These are phyloP conservation scores for Nomada flava DNA, from an alignment of 2,888 invertebrate genomes.

Conservation along the genomic window DNA sequence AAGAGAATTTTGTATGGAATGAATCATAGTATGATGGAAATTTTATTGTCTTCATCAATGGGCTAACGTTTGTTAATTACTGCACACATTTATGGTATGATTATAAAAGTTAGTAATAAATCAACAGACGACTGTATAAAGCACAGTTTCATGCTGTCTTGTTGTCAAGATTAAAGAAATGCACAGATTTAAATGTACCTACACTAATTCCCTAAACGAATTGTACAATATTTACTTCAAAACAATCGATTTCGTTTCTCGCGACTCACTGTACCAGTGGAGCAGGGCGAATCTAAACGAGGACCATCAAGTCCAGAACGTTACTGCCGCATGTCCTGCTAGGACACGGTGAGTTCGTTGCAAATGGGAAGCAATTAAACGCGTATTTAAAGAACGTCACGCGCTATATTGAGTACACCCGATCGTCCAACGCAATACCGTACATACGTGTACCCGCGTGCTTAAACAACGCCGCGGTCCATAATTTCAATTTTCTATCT, in stretches of 20 bases:
- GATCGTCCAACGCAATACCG: neutral
- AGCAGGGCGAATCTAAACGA: constrained; percentile 4
- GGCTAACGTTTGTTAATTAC: too few relatives aligned
- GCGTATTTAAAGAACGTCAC: constrained; percentile 31
- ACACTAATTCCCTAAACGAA: neutral
- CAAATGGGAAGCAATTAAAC: constrained; percentile 32
- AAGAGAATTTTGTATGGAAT: too few relatives aligned
- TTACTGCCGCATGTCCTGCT: neutral
- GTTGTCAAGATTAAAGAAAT: neutral
- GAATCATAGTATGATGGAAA: too few relatives aligned
- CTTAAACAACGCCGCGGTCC: constrained; percentile 9
- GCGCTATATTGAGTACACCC: constrained; percentile 22
- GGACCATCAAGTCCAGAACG: neutral
- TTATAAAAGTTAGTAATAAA: too few relatives aligned
- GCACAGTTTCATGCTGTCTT: too few relatives aligned
- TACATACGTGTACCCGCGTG: constrained; percentile 6
- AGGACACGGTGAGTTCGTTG: neutral
- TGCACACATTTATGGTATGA: too few relatives aligned
- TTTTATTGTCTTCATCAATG: too few relatives aligned
- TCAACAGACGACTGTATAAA: too few relatives aligned
- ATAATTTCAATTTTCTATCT: neutral
- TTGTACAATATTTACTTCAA: neutral
- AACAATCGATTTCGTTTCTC: neutral
- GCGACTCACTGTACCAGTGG: neutral
- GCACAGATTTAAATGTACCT: neutral